phyloP scores from a whole-genome alignment of 2,797 vertebrate genomes.

The Rhabdomys pumilio region DNA sequence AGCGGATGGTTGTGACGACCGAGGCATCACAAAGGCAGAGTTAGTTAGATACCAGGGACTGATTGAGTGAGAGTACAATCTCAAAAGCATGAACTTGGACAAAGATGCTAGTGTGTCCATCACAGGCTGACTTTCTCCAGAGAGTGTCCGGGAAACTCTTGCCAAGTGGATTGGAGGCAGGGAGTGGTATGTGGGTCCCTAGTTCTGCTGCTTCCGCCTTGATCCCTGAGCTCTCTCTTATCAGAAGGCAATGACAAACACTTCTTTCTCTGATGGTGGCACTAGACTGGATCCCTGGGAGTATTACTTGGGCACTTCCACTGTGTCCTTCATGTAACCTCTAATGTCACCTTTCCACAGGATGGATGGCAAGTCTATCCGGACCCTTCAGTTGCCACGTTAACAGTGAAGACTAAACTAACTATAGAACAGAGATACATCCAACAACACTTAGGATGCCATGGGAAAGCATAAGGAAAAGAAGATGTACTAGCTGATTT shows the following conservation, averaged over 20 bases:
- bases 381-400: fast-evolving
- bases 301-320: fast-evolving
- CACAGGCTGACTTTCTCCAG: background rate
- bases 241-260: background rate
- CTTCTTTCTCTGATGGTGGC: background rate
- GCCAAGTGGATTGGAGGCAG: fast-evolving
- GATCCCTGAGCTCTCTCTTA: no score
- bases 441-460: background rate
- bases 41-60: fast-evolving
- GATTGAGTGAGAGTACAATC: fast-evolving
- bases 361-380: no score
- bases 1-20: background rate
- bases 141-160: background rate
- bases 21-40: slow-evolving; percentile 55
- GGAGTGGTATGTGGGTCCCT: fast-evolving
- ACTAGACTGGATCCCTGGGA: fast-evolving
- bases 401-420: background rate
- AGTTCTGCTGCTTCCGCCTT: fast-evolving
- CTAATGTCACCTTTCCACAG: fast-evolving
- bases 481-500: background rate
- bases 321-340: background rate
- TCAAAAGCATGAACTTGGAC: background rate
- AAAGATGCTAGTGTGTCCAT: background rate
- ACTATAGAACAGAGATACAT: background rate
- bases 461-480: background rate